A percentile compares a stretch with the other conserved stretches of the same genome.
Conservation (phyloP, 2,888 invertebrate species). For the Thysanoteuthis rhombus region DNA sequence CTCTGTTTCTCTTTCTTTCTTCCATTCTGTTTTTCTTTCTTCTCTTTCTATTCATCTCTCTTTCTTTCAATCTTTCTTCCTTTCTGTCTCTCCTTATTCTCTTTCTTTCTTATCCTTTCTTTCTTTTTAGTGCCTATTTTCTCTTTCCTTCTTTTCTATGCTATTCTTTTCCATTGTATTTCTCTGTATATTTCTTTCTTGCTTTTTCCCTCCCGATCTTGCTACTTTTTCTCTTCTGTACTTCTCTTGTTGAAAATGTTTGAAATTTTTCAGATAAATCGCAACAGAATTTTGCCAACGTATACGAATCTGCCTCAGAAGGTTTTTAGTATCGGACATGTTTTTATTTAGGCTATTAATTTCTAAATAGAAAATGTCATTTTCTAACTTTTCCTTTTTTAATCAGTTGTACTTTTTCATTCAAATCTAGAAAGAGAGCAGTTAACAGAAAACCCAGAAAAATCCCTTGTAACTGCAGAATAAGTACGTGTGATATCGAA, state of each 20-base stretch:
- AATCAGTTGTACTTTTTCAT: no score
- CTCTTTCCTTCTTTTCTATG: no score
- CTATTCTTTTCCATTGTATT: no score
- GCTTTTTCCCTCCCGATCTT: no score
- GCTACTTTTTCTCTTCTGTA: background rate
- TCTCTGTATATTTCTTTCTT: no score
- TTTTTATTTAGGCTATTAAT: background rate
- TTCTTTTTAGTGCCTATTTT: background rate
- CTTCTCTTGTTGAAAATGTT: background rate
- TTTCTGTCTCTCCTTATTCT: background rate
- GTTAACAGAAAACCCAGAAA: no score
- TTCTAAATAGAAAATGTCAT: no score
- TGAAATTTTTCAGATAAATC: background rate
- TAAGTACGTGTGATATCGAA: no score
- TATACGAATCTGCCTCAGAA: background rate
- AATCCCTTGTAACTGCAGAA: no score
- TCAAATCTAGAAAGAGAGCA: no score
- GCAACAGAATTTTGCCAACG: background rate
- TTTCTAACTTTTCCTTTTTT: no score
- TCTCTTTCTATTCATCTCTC: no score
- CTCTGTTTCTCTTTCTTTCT: background rate
- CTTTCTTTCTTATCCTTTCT: background rate
- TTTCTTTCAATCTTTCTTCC: background rate
- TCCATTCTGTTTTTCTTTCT: background rate
- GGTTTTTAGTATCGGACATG: background rate